Percentiles rank a stretch among this genome's conserved stretches.
Conservation (phyloP, 2,113 vertebrate species). For the Columba livia region DNA sequence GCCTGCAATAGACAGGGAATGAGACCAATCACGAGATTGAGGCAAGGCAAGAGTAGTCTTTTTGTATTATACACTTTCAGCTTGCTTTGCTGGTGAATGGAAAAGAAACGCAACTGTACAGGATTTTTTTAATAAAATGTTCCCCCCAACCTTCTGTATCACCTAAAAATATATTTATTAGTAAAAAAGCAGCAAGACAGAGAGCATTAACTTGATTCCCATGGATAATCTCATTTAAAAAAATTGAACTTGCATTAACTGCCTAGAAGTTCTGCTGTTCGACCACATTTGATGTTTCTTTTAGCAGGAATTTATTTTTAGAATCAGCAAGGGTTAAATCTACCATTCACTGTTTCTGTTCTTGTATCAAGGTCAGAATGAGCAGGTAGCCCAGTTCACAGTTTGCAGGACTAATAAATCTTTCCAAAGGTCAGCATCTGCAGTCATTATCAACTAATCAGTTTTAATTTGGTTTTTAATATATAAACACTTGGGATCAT, state of each 20-base stretch:
- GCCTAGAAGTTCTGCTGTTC: neutral
- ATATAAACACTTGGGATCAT: conserved; percentile 58
- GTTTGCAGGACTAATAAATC: conserved; percentile 67
- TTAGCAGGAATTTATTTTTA: conserved; percentile 25
- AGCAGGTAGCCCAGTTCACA: conserved; percentile 55
- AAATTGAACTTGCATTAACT: neutral
- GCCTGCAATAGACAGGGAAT: neutral
- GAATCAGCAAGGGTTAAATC: conserved; percentile 64
- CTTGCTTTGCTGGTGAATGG: neutral
- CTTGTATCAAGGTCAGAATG: conserved; percentile 61
- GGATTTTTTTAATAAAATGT: neutral
- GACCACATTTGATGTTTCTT: neutral
- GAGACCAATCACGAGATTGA: neutral
- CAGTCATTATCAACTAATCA: conserved; percentile 67
- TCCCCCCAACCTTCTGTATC: neutral
- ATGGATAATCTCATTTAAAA: neutral
- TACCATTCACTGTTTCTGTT: conserved; percentile 60
- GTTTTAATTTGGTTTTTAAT: conserved; percentile 71
- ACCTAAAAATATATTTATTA: neutral
- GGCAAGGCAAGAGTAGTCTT: neutral
- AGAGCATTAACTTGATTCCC: neutral
- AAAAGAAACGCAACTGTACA: neutral
- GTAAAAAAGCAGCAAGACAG: neutral
- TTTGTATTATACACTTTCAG: neutral
- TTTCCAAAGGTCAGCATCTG: conserved; percentile 68